These are phyloP conservation scores for Falco novaeseelandiae DNA, from an alignment of 2,797 vertebrate species.

Conservation along the genomic window DNA sequence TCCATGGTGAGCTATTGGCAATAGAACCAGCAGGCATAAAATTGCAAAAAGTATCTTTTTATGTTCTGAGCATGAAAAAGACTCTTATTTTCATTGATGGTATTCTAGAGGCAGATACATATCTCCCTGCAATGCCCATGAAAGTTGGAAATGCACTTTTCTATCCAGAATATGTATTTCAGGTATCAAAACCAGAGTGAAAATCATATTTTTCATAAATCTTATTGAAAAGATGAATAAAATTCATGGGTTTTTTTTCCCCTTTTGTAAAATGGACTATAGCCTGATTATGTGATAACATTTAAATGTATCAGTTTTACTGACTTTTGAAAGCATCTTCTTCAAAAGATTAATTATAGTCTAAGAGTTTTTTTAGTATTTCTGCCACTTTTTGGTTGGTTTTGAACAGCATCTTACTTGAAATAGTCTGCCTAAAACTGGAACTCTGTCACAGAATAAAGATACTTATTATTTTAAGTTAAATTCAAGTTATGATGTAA, in stretches of 20 bases:
- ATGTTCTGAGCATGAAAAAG: neutral
- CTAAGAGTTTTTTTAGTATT: neutral
- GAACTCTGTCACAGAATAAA: neutral
- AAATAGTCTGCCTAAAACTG: neutral
- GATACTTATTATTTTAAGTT: neutral
- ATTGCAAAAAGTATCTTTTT: neutral
- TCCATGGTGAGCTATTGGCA: neutral
- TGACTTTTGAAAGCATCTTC: neutral
- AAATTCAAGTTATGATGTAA: neutral
- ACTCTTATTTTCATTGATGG: neutral
- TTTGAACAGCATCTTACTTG: neutral
- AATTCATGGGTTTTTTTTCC: no score
- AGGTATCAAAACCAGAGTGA: neutral
- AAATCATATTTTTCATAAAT: neutral
- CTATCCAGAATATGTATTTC: neutral
- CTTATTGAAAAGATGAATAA: neutral
- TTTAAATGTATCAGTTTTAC: neutral
- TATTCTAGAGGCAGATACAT: neutral
- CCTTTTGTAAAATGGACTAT: neutral
- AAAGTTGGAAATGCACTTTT: neutral
- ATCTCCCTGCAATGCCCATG: neutral
- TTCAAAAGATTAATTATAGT: neutral
- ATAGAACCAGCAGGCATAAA: neutral
- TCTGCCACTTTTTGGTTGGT: neutral
- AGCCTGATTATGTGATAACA: neutral